Base-by-base conservation (phyloP, 2,888 invertebrate genomes). In the Adineta ricciae region DNA sequence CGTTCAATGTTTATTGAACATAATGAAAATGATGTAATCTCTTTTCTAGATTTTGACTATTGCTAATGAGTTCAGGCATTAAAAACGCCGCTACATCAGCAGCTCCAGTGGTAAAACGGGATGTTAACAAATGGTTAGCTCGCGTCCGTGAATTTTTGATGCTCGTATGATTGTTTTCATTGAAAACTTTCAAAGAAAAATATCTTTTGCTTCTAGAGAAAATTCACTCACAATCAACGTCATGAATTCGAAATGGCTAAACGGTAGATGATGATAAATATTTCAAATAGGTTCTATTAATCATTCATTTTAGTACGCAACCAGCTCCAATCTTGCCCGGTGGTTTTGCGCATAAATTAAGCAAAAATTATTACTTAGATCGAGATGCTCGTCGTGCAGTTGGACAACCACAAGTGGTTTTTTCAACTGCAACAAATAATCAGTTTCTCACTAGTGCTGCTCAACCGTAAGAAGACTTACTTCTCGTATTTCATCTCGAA, bases 351-450 rank as follows among this genome's bases (percentile, higher is more conserved):
- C 85, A 85, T 49, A 85, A 84, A 54, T 56, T 85, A 41, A 54
- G 64, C 32, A 50, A 83, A 27, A 85, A 85, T 46, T 83, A 85
- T 38, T 85, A 85, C 49, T 72, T 49, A 0, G 11, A 50, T 38
- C 73, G 85, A 21, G 85, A 85, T 54, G 85, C 84, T 24, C 72
- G 85, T 41, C 72, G 85, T 27, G n/a, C 41, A 54, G 83, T 83
- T 46, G 27, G 50, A 36, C 85, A 50, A 56, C 85, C 85, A 9
- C 83, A 85, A 85, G 24, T 78, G 9, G 24, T 78, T 41, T 78
- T 78, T 78, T 41, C 78, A 41, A 64, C 14, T 32, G 32, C 64
- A 27, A n/a, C 5, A 1, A 24, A 38, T 78, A 16, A 78, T 24
- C 41, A 41, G 41, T 41, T 19, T 24, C 78, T 78, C 24, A 14